Evolutionary conservation across 2,797 vertebrate species (phyloP).

Genomic region (Kryptolebias ocellatus): DNA sequence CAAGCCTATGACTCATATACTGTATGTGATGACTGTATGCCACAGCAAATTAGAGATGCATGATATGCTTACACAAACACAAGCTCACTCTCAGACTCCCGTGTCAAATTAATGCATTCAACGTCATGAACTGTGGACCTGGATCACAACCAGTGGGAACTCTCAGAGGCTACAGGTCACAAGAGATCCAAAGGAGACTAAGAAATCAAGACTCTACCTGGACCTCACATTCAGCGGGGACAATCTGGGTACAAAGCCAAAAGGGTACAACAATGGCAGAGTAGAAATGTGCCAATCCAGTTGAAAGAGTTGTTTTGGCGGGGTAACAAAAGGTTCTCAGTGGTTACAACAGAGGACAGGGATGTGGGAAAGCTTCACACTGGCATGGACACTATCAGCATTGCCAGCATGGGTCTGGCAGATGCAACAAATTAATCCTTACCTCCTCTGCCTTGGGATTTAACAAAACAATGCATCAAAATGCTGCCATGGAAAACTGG

Average conservation of each 20-base stretch:
- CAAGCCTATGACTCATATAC: constrained; percentile 47
- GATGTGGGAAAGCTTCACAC: constrained; percentile 51
- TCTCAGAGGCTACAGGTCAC: constrained; percentile 58
- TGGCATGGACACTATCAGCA: constrained; percentile 69
- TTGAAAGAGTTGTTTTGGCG: constrained; percentile 70
- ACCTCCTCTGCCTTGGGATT: constrained; percentile 65
- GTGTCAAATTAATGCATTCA: constrained; percentile 65
- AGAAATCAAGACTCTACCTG: constrained; percentile 29
- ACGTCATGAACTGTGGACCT: constrained; percentile 54
- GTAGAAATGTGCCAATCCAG: constrained; percentile 63
- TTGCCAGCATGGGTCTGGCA: constrained; percentile 69
- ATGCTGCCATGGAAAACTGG: constrained; percentile 55
- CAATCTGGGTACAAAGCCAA: constrained; percentile 51
- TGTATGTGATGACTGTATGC: constrained; percentile 44
- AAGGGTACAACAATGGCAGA: constrained; percentile 57
- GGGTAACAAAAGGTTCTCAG: constrained; percentile 57
- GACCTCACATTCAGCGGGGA: constrained; percentile 38
- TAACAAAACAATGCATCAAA: constrained; percentile 71
- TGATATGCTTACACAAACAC: constrained; percentile 59
- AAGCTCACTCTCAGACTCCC: constrained; percentile 49
- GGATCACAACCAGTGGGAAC: constrained; percentile 53
- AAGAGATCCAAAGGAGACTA: constrained; percentile 45
- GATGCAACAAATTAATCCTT: constrained; percentile 78
- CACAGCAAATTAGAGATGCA: constrained; percentile 51
- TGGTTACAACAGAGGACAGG: constrained; percentile 60